phyloP scores from a whole-genome alignment of 2,888 invertebrate genomes.

The Hartigia nigra region DNA sequence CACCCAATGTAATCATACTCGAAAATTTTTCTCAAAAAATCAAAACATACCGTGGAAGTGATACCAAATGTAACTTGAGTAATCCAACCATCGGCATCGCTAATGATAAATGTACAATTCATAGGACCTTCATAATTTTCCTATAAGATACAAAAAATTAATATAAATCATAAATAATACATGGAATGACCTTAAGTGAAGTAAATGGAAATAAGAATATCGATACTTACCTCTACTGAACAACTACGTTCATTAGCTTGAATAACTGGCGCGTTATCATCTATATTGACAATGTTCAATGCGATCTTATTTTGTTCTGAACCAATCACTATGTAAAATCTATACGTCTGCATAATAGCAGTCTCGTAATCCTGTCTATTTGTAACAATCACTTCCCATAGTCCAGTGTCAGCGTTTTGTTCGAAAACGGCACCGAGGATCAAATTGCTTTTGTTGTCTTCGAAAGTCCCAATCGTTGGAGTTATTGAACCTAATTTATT shows the following conservation, averaged over 20 bases:
- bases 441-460: slow-evolving; percentile 28
- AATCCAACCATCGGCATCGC: slow-evolving; percentile 44
- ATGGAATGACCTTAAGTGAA: not conserved
- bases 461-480: slow-evolving; percentile 29
- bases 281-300: slow-evolving; percentile 68
- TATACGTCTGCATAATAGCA: slow-evolving; percentile 65
- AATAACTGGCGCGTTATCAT: slow-evolving; percentile 70
- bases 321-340: slow-evolving; percentile 60
- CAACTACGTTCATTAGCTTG: slow-evolving; percentile 64
- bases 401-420: slow-evolving; percentile 9
- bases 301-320: slow-evolving; percentile 56
- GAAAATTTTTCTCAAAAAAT: not conserved
- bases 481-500: slow-evolving; percentile 19
- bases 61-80: slow-evolving; percentile 24
- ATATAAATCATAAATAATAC: slow-evolving; percentile 19
- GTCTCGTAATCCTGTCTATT: slow-evolving; percentile 70
- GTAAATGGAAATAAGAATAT: not conserved
- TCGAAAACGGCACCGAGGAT: slow-evolving; percentile 35
- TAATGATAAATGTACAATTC: slow-evolving; percentile 38
- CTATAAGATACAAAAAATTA: slow-evolving; percentile 29
- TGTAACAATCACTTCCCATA: slow-evolving; percentile 49
- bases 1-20: slow-evolving; percentile 5
- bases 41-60: slow-evolving; percentile 26
- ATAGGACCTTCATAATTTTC: slow-evolving; percentile 40
- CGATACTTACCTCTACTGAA: slow-evolving; percentile 63